Evolutionary conservation across 2,113 vertebrate species (phyloP), one percentile per base, ranked within the genome.

Genomic region (Forbesichthys papilliferus): DNA sequence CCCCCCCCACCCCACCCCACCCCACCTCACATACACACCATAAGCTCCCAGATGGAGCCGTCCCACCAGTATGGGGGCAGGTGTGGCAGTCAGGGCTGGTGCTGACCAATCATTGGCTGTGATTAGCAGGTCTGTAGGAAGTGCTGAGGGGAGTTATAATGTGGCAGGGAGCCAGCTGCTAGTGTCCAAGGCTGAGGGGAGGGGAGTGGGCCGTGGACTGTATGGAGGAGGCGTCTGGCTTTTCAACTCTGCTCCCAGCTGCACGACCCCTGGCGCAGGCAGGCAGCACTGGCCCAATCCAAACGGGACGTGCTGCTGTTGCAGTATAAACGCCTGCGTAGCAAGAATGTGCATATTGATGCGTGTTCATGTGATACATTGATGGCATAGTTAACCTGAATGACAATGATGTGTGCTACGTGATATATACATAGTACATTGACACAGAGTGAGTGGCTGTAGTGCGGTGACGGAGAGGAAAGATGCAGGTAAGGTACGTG

Each of bases 1-100:
- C 92, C 92, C 92, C 86, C 90, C 92, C 91, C 93, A 91, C 92
- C 92, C 86, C 90, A 71, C 80, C 64, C 82, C 89, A 66, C 77
- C 87, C 83, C 72, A 84, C 75, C 88, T 81, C 84, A 82, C 77
- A 74, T 90, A 84, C 84, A 64, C 80, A 89, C 91, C 93, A 92
- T 92, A 68, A 89, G 91, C 91, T 94, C 91, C 95, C 94, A 97
- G 94, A 96, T 96, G 94, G 95, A 92, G 92, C 90, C 86, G 92
- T 93, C 91, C 92, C 91, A 92, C 94, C 93, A 93, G 85, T 74
- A 55, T 80, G 78, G 82, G 90, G 90, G 95, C 95, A 96, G 95
- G 95, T 91, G 90, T 95, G 94, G 92, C 83, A 86, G 90, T 74
- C 81, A 84, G 75, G 84, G 88, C 91, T 84, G 86, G 88, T 92